Evolutionary conservation across 2,113 vertebrate species (phyloP).

Genomic region (Hemicordylus capensis): DNA sequence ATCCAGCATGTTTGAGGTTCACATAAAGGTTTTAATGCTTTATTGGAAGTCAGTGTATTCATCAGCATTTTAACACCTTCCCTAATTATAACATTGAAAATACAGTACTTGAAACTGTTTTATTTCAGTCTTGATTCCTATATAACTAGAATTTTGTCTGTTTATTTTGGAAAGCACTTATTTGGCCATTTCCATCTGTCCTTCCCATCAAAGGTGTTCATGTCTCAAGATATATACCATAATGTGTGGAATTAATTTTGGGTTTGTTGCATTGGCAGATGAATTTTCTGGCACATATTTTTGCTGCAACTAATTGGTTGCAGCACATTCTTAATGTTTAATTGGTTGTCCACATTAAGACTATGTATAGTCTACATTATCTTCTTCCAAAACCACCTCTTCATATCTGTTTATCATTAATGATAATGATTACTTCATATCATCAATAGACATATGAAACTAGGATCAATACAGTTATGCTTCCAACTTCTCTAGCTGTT

Average conservation of each 20-base stretch:
- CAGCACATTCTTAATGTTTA: not conserved
- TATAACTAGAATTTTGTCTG: not conserved
- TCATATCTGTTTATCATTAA: not conserved
- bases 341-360: not conserved
- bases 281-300: not conserved
- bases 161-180: not conserved
- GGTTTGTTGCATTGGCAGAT: not conserved
- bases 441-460: not conserved
- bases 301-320: not conserved
- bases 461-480: not conserved
- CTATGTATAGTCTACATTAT: not conserved
- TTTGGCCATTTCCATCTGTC: not conserved
- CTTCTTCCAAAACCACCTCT: not conserved
- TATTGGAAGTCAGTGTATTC: not conserved
- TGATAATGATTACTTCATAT: too few species aligned
- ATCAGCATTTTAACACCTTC: not conserved
- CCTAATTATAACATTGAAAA: not conserved
- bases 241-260: not conserved
- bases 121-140: too few species aligned
- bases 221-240: not conserved
- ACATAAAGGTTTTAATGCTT: not conserved
- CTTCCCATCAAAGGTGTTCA: not conserved
- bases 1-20: not conserved
- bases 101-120: not conserved
- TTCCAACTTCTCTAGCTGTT: too few species aligned